Percentiles rank a stretch among this genome's conserved stretches.
phyloP scores from a whole-genome alignment of 2,113 vertebrate species.

The Equus przewalskii region DNA sequence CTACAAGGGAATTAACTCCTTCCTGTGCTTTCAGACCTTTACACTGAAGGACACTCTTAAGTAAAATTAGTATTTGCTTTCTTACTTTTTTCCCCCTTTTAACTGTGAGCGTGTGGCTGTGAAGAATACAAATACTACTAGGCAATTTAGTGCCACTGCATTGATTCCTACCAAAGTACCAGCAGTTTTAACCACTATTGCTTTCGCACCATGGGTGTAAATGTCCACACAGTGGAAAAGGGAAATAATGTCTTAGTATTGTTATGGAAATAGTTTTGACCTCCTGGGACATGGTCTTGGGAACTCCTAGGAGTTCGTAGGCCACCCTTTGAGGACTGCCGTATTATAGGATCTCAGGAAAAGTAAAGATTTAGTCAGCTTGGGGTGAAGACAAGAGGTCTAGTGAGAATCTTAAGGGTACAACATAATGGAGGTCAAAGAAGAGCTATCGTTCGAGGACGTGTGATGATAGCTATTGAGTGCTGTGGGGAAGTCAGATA shows the following conservation, averaged over 20 bases:
- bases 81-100: neutral
- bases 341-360: neutral
- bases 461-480: no score
- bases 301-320: neutral
- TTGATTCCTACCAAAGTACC: neutral
- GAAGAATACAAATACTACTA: neutral
- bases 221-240: neutral
- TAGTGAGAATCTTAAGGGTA: neutral
- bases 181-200: neutral
- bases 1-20: no score
- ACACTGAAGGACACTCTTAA: neutral
- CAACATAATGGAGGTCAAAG: neutral
- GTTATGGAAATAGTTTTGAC: neutral
- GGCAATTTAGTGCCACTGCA: no score
- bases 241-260: neutral
- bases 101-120: neutral
- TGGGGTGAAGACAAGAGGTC: neutral
- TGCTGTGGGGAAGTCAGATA: no score
- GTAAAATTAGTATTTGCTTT: neutral
- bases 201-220: neutral
- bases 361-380: neutral
- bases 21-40: no score
- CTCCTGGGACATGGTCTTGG: neutral
- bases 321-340: neutral
- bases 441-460: no score